Evolutionary conservation across 2,888 invertebrate species (phyloP), one percentile per base, ranked within the genome.

Genomic region (Phrixothrix hirtus): DNA sequence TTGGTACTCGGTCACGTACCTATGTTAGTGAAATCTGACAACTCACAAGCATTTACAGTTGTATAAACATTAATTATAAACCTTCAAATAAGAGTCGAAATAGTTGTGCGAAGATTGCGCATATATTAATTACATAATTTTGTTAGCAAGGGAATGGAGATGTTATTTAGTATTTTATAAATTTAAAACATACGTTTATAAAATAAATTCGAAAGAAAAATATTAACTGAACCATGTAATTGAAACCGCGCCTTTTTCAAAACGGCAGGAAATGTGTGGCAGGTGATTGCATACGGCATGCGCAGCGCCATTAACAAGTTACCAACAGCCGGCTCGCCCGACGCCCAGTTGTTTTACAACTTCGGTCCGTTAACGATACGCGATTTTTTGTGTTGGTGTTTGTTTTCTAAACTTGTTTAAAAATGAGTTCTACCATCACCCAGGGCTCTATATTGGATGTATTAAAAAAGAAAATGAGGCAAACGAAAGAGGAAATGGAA

Each of bases 391-490:
- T 57, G 52, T 50, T 55, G 55, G 57, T 53, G 53, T 3, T 7
- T 53, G 39, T 45, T 27, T 44, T 56, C 14, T 51, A 37, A 34
- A 43, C 17, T 21, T 32, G 7, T 27, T 12, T 6, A 44, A 52
- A 30, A 81, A 92, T 91, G 91, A 88, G 91, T 82, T 85, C 90
- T 77, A 90, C 87, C 79, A 87, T 91, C 81, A 88, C 89, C 78
- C 93, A 94, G 83, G 93, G 93, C 75, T 89, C 92, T 73, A 88
- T 97, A 70, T 83, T 98, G 78, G 95, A 96, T 81, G 94, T 95
- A 74, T 86, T 98, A 74, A 98, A 98, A 86, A 95, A 96, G 86
- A 99, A 98, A 87, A 98, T 98, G 97, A 87, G 95, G 69, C 94
- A 95, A 80, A 93, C 96, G 71, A 95, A 96, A 82, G 95, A 96